phyloP scores from a whole-genome alignment of 2,888 invertebrate genomes.

The Athetis lepigone region DNA sequence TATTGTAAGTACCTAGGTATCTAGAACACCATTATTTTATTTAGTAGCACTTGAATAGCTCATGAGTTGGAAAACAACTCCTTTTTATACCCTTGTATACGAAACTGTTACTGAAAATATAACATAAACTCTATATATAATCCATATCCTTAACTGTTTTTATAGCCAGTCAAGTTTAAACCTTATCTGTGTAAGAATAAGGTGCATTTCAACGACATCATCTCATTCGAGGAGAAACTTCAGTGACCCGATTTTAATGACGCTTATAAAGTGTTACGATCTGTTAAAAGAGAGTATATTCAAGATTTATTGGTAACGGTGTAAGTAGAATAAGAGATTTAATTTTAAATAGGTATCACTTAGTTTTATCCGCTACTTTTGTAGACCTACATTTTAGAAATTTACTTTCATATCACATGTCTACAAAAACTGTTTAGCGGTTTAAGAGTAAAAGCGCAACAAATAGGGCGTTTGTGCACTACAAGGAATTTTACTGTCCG shows the following conservation, averaged over 20 bases:
- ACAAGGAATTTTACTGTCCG: too few relatives aligned
- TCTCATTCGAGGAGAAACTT: conserved; percentile 56
- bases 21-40: background rate
- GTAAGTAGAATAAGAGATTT: conserved; percentile 19
- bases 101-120: conserved; percentile 29
- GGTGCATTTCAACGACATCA: conserved; percentile 23
- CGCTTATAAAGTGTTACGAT: conserved; percentile 47
- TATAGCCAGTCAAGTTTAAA: background rate
- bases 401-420: too few relatives aligned
- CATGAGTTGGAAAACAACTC: conserved; percentile 1
- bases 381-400: too few relatives aligned
- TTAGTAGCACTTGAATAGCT: background rate
- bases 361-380: too few relatives aligned
- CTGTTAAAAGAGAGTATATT: conserved; percentile 40
- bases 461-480: too few relatives aligned
- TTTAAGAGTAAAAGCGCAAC: too few relatives aligned
- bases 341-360: too few relatives aligned
- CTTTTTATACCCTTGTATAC: conserved; percentile 31
- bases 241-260: conserved; percentile 60
- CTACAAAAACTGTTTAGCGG: too few relatives aligned
- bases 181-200: fast-evolving
- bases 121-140: conserved; percentile 3
- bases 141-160: background rate
- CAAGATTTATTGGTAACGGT: conserved; percentile 18
- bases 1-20: too few relatives aligned